Evolutionary conservation across 2,888 invertebrate species (phyloP), one percentile per base, ranked within the genome.

Genomic region (Eristalis intricaria): DNA sequence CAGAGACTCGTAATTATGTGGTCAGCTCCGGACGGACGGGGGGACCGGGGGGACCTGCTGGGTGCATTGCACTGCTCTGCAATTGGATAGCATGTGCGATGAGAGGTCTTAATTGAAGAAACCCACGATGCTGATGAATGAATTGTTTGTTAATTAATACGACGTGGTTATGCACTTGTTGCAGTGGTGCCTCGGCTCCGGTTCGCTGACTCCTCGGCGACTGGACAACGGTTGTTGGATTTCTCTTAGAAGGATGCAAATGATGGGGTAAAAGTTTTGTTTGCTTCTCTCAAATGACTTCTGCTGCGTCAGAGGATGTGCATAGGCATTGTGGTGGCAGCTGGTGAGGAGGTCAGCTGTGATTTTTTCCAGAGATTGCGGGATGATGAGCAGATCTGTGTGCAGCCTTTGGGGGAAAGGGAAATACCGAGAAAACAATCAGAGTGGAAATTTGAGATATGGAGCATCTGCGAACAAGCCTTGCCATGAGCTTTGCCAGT

Each of bases 141-240:
- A 86, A 86, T 77, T 77, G 85, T 77, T 77, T 77, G 81, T 74
- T 86, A 86, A 86, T 86, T 82, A 86, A 65, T 56, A 68, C 56
- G 35, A 68, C 71, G 81, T 71, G 76, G 63, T 77, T 60, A 85
- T 80, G 85, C 61, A 78, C 65, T 82, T 74, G 73, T 43, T 79
- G 78, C 75, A 83, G 70, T 75, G 68, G 61, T 50, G 83, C 40
- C 32, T 65, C 32, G 78, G 83, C 40, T 56, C 61, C 32, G 78
- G 82, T 79, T 86, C 83, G 86, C 70, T 75, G 78, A 70, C 40
- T 29, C 78, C 70, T 58, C n/a, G 58, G 65, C n/a, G 65, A 38
- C 43, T 78, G 82, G 40, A 43, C 70, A 79, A 60, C 74, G 38
- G 60, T 81, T 43, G 73, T 63, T 23, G 50, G 82, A 83, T 86